Evolutionary conservation across 1,140 invertebrate genomes (phyloP).

Genomic region (Propsilocerus akamusi): DNA sequence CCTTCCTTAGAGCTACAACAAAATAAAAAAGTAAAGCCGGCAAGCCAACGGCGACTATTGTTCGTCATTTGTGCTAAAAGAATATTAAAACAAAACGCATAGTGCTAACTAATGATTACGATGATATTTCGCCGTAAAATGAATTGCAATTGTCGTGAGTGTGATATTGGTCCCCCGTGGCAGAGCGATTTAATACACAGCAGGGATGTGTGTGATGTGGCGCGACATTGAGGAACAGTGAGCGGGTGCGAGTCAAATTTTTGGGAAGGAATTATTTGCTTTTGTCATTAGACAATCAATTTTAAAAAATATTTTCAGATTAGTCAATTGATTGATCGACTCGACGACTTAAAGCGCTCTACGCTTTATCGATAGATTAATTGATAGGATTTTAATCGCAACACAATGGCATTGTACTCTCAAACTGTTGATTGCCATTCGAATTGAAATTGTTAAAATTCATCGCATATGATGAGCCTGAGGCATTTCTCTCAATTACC

Average conservation of each 20-base stretch:
- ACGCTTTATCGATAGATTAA: neutral
- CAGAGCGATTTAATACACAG: neutral
- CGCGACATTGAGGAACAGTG: neutral
- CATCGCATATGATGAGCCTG: no score
- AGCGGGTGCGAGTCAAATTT: neutral
- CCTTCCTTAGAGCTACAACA: no score
- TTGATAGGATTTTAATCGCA: neutral
- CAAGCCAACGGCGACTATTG: no score
- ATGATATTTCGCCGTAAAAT: neutral
- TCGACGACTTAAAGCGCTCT: neutral
- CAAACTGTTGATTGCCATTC: no score
- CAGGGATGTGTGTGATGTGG: neutral
- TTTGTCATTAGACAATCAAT: neutral
- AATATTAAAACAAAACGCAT: neutral
- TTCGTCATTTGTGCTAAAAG: no score
- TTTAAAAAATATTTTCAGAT: neutral
- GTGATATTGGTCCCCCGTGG: slow-evolving; percentile 1
- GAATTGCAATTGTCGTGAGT: slow-evolving; percentile 2
- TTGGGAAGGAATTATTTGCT: neutral
- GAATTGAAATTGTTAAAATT: no score
- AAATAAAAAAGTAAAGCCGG: no score
- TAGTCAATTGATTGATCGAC: neutral
- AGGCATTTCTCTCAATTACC: no score
- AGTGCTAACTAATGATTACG: slow-evolving; percentile 3
- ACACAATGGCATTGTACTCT: neutral